phyloP scores from a whole-genome alignment of 2,888 invertebrate genomes.

The Agrilus cyanescens region DNA sequence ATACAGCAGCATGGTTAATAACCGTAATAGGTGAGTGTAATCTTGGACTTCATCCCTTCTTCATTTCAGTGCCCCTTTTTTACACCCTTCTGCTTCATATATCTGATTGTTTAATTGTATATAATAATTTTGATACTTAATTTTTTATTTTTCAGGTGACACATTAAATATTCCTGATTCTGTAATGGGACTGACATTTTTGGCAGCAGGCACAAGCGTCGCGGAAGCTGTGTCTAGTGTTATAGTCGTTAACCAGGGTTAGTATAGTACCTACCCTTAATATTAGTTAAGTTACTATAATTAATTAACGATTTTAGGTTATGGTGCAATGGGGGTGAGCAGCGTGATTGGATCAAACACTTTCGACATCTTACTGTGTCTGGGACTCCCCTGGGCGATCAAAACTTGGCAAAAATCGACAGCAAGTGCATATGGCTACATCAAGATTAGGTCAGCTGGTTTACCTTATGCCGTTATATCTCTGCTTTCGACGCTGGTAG shows the following conservation, averaged over 20 bases:
- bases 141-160: conserved; percentile 49
- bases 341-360: conserved; percentile 75
- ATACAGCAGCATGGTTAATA: conserved; percentile 78
- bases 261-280: conserved; percentile 4
- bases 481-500: conserved; percentile 57
- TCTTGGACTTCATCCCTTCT: too few relatives aligned
- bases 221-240: conserved; percentile 81
- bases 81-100: too few relatives aligned
- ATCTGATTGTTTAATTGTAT: not conserved
- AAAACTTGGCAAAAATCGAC: conserved; percentile 53
- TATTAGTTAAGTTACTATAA: not conserved
- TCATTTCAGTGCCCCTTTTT: too few relatives aligned
- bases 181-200: conserved; percentile 72
- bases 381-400: conserved; percentile 69
- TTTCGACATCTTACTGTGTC: conserved; percentile 65
- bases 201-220: conserved; percentile 76
- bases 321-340: conserved; percentile 68
- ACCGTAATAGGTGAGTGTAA: conserved; percentile 55
- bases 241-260: conserved; percentile 71
- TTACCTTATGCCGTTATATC: conserved; percentile 65
- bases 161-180: conserved; percentile 71
- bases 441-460: conserved; percentile 64
- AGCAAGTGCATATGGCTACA: conserved; percentile 43
- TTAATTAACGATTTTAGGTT: conserved; percentile 39
- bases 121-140: not conserved